Evolutionary conservation across 1,140 invertebrate species (phyloP), one percentile per base, ranked within the genome.

Genomic region (Papilio aristodemus): DNA sequence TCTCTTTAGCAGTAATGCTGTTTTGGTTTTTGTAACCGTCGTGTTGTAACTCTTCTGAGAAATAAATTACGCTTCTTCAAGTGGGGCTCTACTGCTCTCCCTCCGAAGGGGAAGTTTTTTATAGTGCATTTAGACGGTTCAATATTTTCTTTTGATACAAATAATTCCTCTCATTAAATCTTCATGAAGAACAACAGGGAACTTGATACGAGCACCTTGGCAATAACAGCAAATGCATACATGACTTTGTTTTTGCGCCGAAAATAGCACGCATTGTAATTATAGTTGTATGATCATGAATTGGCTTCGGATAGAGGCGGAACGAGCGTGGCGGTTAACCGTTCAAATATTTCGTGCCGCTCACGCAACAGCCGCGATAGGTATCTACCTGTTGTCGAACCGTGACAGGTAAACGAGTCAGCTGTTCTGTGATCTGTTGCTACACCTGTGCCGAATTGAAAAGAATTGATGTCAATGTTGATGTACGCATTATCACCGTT

Each of bases 271-370:
- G n/a, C 25, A 27, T 32, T 27, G 25, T 32, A 59, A 59, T 36
- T 59, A 59, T 59, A 59, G 57, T 36, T 17, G 27, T 22, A 22
- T 50, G 13, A 59, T 59, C 57, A 59, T 59, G 25, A 59, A 59
- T 59, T 59, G 57, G 57, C 32, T 59, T 14, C 25, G 57, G 57
- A 59, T 59, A 59, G 25, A 36, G 36, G 57, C 57, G 57, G 13
- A 59, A 59, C 57, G n/a, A 36, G 27, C 27, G 10, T 10, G 19
- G 10, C 25, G 19, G 27, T 36, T 59, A 59, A 59, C 25, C 25
- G 57, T 27, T 59, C 57, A 59, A 59, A 59, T 59, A 59, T 59
- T 59, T 59, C 25, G 27, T 59, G 19, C 8, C 57, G n/a, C 27
- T 59, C 57, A 59, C 57, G 57, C 57, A 59, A 59, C 57, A 59